phyloP scores from a whole-genome alignment of 2,888 invertebrate species.

The Diplolepis rosae region DNA sequence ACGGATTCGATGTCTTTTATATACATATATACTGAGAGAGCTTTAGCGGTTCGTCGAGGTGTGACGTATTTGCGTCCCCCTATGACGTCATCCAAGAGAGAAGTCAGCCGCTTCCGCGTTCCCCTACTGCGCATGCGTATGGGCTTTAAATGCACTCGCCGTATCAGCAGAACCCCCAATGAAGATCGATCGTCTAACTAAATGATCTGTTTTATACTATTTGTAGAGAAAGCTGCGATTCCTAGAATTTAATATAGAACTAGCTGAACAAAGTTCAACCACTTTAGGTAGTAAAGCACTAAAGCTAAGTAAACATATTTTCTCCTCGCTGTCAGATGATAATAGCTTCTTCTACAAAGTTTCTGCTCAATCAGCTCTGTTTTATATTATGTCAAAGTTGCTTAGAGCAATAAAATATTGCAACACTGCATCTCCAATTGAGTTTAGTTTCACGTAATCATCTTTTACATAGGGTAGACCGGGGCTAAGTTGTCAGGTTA shows the following conservation, averaged over 20 bases:
- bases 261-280: not conserved
- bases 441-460: too few species aligned
- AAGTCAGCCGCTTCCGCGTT: slow-evolving; percentile 46
- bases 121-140: slow-evolving; percentile 31
- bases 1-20: not conserved
- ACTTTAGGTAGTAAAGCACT: not conserved
- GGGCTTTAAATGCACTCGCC: slow-evolving; percentile 22
- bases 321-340: not conserved
- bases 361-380: too few species aligned
- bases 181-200: not conserved
- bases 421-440: too few species aligned
- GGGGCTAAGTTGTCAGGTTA: too few species aligned
- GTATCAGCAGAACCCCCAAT: not conserved
- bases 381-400: too few species aligned
- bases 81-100: slow-evolving; percentile 43
- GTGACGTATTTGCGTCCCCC: slow-evolving; percentile 49
- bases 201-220: not conserved
- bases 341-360: too few species aligned
- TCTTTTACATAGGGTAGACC: too few species aligned
- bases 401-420: too few species aligned
- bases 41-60: slow-evolving; percentile 33
- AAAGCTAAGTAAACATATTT: not conserved
- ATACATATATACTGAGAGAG: not conserved
- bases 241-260: too few species aligned
- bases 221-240: not conserved